phyloP scores from a whole-genome alignment of 2,113 vertebrate species.

The Micromys minutus region DNA sequence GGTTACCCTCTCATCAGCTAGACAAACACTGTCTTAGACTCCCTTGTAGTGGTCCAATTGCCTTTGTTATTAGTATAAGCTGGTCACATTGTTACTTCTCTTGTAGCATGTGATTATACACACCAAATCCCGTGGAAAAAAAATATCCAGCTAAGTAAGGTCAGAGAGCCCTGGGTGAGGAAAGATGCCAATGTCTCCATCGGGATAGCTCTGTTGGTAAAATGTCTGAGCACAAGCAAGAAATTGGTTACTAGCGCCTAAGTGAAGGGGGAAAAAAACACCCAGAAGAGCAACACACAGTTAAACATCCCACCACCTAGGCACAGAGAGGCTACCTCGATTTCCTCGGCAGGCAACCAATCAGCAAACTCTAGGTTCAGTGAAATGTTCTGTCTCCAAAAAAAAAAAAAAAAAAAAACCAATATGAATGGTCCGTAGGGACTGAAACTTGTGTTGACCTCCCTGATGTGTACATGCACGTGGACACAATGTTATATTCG shows the following conservation, averaged over 20 bases:
- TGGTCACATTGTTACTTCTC: slow-evolving; percentile 24
- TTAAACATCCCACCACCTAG: not conserved
- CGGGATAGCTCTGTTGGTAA: not conserved
- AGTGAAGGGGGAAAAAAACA: not conserved
- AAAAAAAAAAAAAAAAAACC: too few species aligned
- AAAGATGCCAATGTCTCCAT: not conserved
- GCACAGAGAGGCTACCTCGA: not conserved
- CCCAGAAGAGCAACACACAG: not conserved
- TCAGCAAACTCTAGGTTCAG: not conserved
- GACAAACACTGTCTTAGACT: slow-evolving; percentile 57
- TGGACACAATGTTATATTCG: not conserved
- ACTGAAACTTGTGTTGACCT: not conserved
- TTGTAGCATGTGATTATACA: not conserved
- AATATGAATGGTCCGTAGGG: not conserved
- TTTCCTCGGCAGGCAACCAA: not conserved
- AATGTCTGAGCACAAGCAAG: not conserved
- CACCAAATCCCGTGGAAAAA: not conserved
- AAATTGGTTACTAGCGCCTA: not conserved
- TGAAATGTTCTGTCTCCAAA: not conserved
- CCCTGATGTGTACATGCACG: not conserved
- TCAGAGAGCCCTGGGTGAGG: not conserved
- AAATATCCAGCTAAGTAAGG: not conserved
- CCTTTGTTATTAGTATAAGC: slow-evolving; percentile 36
- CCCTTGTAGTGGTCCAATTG: slow-evolving; percentile 11
- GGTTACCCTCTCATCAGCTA: slow-evolving; percentile 70